phyloP scores from a whole-genome alignment of 2,113 vertebrate genomes.

The Malurus alboscapulatus region DNA sequence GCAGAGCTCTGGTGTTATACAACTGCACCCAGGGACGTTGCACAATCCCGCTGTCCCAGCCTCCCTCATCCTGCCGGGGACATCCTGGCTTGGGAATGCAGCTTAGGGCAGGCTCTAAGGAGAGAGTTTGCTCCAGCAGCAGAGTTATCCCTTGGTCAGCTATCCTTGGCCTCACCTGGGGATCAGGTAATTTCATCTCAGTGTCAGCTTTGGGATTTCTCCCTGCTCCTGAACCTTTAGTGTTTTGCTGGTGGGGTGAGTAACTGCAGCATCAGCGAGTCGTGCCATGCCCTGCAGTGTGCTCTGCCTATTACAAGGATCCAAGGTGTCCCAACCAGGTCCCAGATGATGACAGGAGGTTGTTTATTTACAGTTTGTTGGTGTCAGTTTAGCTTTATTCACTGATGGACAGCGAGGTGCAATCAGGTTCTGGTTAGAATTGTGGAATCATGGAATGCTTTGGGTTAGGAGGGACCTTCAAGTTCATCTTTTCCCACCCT shows the following conservation, averaged over 20 bases:
- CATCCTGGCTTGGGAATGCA: neutral
- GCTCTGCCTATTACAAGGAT: neutral
- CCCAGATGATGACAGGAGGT: neutral
- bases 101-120: neutral
- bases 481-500: neutral
- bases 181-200: neutral
- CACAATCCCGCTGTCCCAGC: neutral
- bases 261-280: accelerated
- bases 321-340: neutral
- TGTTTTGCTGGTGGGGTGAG: neutral
- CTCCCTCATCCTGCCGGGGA: neutral
- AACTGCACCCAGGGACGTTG: neutral
- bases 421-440: neutral
- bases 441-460: neutral
- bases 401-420: neutral
- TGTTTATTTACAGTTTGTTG: neutral
- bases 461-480: neutral
- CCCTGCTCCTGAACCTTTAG: neutral
- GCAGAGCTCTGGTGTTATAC: slow-evolving; percentile 16
- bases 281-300: neutral
- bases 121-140: neutral
- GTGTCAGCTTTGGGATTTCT: neutral
- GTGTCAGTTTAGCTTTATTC: neutral
- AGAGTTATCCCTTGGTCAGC: neutral
- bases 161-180: neutral